Evolutionary conservation across 2,888 invertebrate species (phyloP).

Genomic region (Lasioglossum calceatum): DNA sequence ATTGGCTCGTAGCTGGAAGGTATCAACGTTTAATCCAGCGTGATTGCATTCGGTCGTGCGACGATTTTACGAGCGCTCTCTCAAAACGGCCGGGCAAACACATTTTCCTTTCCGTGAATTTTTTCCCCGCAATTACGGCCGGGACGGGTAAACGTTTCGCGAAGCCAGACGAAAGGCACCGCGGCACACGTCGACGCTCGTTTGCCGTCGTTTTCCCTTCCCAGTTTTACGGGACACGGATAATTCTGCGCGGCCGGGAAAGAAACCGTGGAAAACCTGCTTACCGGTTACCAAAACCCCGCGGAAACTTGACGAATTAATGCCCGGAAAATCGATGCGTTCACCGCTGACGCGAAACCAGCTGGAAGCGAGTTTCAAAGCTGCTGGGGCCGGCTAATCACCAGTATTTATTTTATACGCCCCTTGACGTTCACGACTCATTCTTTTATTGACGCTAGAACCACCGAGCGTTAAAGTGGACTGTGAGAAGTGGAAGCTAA

Average conservation of each 20-base stretch:
- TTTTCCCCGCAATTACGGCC: constrained; percentile 53
- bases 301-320: constrained; percentile 36
- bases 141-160: constrained; percentile 45
- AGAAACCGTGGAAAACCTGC: constrained; percentile 30
- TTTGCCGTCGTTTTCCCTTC: constrained; percentile 21
- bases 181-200: constrained; percentile 28
- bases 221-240: constrained; percentile 20
- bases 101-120: constrained; percentile 56
- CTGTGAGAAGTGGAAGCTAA: background rate
- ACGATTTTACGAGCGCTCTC: constrained; percentile 59
- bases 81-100: constrained; percentile 57
- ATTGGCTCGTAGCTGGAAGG: constrained; percentile 56
- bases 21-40: constrained; percentile 65
- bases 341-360: background rate
- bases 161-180: constrained; percentile 33
- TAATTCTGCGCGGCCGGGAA: constrained; percentile 37
- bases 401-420: background rate
- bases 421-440: background rate
- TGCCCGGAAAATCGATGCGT: constrained; percentile 7
- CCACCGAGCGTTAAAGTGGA: background rate
- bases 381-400: background rate
- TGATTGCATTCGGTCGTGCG: constrained; percentile 62
- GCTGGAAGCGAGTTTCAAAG: background rate
- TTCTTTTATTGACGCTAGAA: background rate
- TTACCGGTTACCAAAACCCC: background rate